A percentile compares a stretch with the other conserved stretches of the same genome.
Evolutionary conservation across 2,113 vertebrate species (phyloP).

Genomic region (Sylvia atricapilla): DNA sequence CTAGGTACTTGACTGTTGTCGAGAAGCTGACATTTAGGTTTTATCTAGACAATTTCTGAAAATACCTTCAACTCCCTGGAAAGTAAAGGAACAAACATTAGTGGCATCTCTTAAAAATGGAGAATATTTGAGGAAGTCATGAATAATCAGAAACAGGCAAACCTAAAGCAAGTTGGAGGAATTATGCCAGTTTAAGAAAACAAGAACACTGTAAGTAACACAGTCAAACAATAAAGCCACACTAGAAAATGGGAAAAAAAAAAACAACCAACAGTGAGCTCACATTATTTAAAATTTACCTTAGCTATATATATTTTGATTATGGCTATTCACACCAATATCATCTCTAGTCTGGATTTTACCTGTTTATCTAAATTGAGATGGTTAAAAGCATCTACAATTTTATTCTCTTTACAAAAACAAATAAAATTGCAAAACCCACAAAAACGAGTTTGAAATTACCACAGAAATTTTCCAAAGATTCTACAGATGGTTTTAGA

Average conservation of each 20-base stretch:
- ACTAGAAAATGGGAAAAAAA: not conserved
- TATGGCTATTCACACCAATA: not conserved
- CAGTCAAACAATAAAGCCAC: accelerated
- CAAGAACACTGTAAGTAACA: not conserved
- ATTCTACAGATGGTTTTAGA: not conserved
- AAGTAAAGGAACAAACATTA: not conserved
- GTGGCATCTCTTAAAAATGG: not conserved
- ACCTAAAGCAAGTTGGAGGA: not conserved
- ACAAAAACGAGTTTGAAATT: not conserved
- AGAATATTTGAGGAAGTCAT: not conserved
- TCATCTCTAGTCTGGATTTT: not conserved
- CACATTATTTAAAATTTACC: not conserved
- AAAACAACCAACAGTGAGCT: not conserved
- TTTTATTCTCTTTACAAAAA: not conserved
- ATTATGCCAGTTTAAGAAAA: not conserved
- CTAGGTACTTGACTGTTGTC: not conserved
- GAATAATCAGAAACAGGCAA: not conserved
- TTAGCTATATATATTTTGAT: not conserved
- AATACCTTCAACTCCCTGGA: slow-evolving; percentile 12
- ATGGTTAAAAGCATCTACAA: not conserved
- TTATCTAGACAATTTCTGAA: slow-evolving; percentile 36
- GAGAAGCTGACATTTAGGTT: slow-evolving; percentile 45
- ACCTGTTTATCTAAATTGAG: not conserved
- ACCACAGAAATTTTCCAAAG: not conserved
- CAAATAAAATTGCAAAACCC: not conserved